Evolutionary conservation across 2,113 vertebrate genomes (phyloP), one percentile per base, ranked within the genome.

Genomic region (Lasiurus cinereus): DNA sequence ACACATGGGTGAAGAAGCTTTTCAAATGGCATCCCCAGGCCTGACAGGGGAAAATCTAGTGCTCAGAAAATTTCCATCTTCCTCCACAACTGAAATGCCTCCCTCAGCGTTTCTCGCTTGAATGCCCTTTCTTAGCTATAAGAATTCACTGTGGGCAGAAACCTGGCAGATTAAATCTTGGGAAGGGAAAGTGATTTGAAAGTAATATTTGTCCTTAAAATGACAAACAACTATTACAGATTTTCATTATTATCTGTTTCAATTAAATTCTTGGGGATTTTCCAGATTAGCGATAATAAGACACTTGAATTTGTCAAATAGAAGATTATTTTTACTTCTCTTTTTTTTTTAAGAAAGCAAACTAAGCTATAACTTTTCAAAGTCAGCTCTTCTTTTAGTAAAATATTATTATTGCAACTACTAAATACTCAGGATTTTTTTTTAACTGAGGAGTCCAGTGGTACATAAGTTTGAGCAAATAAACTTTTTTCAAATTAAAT

Each of bases 151-250:
- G 39, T 39, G 39, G 39, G 39, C 10, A 97, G 96, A 93, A 97
- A 86, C 69, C 96, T 98, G 95, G 90, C 89, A 96, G 91, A 92
- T 95, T 84, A 91, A 10, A 18, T 52, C 84, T 83, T 56, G 36
- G 36, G 73, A 84, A 94, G 59, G 95, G 39, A 88, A 31, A 95
- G 64, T 78, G 66, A 56, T 72, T 95, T 96, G 96, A 94, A 96
- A 94, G 94, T 91, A 84, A 56, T 90, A 67, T 77, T 96, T 94
- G 56, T 83, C 90, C 77, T 95, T 91, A 94, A 94, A 92, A 93
- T 73, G 90, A 93, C 56, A 93, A 91, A 82, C n/a, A 90, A 62
- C 18, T 36, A 83, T 74, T 76, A 3, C 46, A 73, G 29, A 22
- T 83, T 95, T 93, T 31, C 50, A 52, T 90, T 78, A 79, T 95